Conservation (phyloP, 1,140 invertebrate genomes). For the Pissodes strobi region DNA sequence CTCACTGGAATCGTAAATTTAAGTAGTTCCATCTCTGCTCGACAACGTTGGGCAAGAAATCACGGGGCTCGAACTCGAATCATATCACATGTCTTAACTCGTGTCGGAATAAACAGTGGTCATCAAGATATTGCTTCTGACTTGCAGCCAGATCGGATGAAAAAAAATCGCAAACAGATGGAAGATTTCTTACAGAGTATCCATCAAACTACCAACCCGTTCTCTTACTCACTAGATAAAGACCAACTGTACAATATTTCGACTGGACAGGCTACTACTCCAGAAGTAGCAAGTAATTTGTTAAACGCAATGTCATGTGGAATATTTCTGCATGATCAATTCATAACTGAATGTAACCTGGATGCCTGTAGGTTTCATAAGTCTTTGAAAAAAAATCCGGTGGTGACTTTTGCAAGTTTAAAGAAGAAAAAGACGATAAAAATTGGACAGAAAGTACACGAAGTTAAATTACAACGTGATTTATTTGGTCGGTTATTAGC, state of each 20-base stretch:
- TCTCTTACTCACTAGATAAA: neutral
- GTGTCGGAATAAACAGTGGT: too few relatives aligned
- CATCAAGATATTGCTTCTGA: neutral
- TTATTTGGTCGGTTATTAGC: constrained; percentile 40
- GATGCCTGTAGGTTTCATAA: neutral
- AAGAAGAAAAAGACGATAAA: constrained; percentile 17
- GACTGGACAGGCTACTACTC: neutral
- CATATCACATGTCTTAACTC: neutral
- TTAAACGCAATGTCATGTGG: neutral
- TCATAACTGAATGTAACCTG: neutral
- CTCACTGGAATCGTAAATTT: constrained; percentile 33
- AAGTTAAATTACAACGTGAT: constrained; percentile 9
- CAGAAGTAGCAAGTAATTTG: neutral
- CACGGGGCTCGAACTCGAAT: constrained; percentile 27
- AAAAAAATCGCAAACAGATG: neutral
- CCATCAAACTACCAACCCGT: neutral
- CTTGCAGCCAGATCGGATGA: neutral
- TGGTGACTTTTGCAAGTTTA: constrained; percentile 14
- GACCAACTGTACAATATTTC: neutral
- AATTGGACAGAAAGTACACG: constrained; percentile 17
- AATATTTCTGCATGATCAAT: neutral
- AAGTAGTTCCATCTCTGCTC: constrained; percentile 37
- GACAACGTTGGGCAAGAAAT: constrained; percentile 37
- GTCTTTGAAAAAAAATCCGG: constrained; percentile 1
- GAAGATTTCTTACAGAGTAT: neutral